Base-by-base conservation (phyloP, 1,140 invertebrate species). In the Capitella teleta region DNA sequence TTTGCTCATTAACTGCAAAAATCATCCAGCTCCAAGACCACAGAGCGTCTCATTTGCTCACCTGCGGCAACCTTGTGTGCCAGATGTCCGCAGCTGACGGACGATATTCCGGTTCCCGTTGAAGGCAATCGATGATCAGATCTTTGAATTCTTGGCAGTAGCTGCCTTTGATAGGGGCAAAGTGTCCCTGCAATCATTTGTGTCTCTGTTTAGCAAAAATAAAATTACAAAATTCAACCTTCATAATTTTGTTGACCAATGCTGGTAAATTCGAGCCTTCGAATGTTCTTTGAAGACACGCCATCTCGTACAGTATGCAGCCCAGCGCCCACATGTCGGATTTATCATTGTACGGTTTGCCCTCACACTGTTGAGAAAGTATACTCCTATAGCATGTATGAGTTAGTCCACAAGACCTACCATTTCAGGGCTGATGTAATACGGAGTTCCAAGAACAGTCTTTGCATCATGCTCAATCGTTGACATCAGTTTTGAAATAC, bases 351-450 rank as follows among this genome's bases (percentile, higher is more conserved):
- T 86, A 86, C 30, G 80, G 74, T 61, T 82, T 82, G 6, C 83
- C 83, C 70, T 84, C 82, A 66, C 82, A 85, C 82, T 84, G 59
- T 42, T 10, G 12, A 42, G 10, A n/a, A 49, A 19, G 16, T 16
- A 34, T 34, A 12, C 16, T 34, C 10, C 32, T 16, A 34, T 16
- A 34, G 16, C 10, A 34, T 16, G 16, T 16, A 12, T 34, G 16
- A 34, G 16, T 12, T 12, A 34, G 10, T 12, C 10, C 26, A 25
- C 43, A 24, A 36, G 38, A 53, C 51, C 67, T 71, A 83, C 82
- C 82, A 86, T 86, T 70, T 86, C 84, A 2, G 84, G 84, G 63
- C 83, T 85, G 51, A 86, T 82, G 64, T 86, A 86, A 67, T 85
- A 85, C 2, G 84, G 84, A 14, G 84, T 86, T 3, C 84, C 84